phyloP scores from a whole-genome alignment of 1,140 invertebrate genomes.

The Papilio xuthus region DNA sequence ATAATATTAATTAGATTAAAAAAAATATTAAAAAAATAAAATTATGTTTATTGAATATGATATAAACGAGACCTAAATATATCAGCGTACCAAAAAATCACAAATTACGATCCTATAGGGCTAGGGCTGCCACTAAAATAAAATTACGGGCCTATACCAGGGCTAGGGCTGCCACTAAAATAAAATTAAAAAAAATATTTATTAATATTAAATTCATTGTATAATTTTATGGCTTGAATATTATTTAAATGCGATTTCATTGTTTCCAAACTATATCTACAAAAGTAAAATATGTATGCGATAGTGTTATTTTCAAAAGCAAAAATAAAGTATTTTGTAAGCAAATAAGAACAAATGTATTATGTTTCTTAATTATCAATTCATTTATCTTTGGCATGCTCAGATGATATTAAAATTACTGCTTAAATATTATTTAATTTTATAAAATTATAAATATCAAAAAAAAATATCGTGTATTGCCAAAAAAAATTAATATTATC shows the following conservation, averaged over 20 bases:
- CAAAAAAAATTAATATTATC: conserved; percentile 5
- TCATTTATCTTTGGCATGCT: conserved; percentile 7
- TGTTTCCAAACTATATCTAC: neutral
- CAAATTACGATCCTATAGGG: neutral
- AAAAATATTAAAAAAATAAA: conserved; percentile 29
- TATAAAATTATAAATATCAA: neutral
- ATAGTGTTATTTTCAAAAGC: conserved; percentile 20
- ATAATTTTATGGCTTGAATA: neutral
- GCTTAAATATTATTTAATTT: neutral
- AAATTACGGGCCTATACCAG: neutral
- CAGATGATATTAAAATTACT: neutral
- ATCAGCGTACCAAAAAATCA: conserved; percentile 27
- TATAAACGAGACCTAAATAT: conserved; percentile 20
- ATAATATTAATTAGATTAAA: conserved; percentile 17
- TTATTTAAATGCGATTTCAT: neutral
- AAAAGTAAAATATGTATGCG: too few relatives aligned
- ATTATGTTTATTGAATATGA: neutral
- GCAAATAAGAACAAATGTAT: too few relatives aligned
- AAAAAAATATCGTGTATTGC: conserved; percentile 17
- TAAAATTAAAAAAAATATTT: neutral
- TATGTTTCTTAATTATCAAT: neutral
- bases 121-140: conserved; percentile 7
- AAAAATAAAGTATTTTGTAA: neutral
- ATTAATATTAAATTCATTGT: neutral
- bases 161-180: neutral